Evolutionary conservation across 2,888 invertebrate species (phyloP), one percentile per base, ranked within the genome.

Genomic region (Nomada fucata): DNA sequence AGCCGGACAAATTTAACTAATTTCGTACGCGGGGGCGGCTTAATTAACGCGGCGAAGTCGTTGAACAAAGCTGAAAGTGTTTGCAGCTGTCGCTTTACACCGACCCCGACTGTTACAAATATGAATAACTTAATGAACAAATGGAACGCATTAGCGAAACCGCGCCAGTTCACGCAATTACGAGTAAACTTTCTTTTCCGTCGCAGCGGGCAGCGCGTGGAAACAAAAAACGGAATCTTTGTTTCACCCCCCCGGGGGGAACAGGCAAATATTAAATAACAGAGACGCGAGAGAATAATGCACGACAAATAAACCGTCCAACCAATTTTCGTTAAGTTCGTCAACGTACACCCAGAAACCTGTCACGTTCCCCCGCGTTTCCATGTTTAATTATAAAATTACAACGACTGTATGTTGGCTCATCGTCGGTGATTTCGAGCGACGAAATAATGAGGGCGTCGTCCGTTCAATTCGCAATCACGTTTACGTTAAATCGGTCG

Each of bases 41-140:
- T 79, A 79, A 79, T 76, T 76, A 79, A 63, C 68, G 20, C 55
- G 76, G 26, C 5, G 18, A 76, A 69, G 76, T 79, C 68, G 68
- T 79, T 52, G 55, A 67, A 79, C 78, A 79, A 76, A 76, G 68
- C 69, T 42, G 50, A 29, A 79, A 79, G 76, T 76, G 69, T 79
- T 76, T 76, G 68, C 68, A 68, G 55, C 47, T 50, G 53, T 18
- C 47, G 76, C 67, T 67, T 65, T 64, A 53, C 47, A 52, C 57
- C 47, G 63, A 15, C 18, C 26, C 55, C 36, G 44, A 13, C 64
- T 74, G 44, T 60, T 67, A 60, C 55, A 76, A 76, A 78, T 76
- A 76, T 61, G 76, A 78, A 76, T 76, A 77, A 79, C 69, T 57
- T 77, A 70, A 79, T 52, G 77, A 77, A 70, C 69, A 76, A 77